Percentiles rank a stretch among this genome's conserved stretches.
Conservation (phyloP, 2,113 vertebrate genomes). For the Haemorhous mexicanus region DNA sequence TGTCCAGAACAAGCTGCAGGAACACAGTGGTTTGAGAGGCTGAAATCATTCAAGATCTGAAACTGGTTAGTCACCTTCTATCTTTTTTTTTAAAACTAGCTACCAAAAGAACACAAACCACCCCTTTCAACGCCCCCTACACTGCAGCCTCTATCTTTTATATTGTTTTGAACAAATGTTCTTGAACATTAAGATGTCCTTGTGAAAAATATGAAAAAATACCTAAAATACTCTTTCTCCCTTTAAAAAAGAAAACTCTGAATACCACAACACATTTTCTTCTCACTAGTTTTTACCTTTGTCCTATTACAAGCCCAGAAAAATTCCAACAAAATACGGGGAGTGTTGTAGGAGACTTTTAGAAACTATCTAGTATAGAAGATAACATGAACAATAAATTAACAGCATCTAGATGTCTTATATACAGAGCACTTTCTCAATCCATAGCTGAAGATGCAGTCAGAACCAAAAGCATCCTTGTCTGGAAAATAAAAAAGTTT, state of each 20-base stretch:
- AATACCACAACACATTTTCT: not conserved
- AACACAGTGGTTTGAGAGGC: not conserved
- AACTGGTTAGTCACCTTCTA: not conserved
- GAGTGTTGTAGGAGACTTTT: not conserved
- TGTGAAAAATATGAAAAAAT: not conserved
- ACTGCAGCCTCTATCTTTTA: not conserved
- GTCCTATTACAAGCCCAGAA: not conserved
- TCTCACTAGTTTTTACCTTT: not conserved
- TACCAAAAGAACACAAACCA: not conserved
- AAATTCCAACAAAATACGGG: not conserved
- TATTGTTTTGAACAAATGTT: not conserved
- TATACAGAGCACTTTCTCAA: not conserved
- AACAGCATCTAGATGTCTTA: not conserved
- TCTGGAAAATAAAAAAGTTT: not conserved
- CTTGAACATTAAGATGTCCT: not conserved
- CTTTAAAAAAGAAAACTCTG: not conserved
- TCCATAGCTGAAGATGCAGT: not conserved
- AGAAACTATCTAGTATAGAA: not conserved
- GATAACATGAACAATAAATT: not conserved
- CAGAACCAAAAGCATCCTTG: not conserved
- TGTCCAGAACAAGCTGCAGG: not conserved
- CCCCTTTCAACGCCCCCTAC: not conserved
- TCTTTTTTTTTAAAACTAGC: not conserved
- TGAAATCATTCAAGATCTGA: not conserved
- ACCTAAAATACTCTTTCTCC: not conserved